These are phyloP conservation scores for Contarinia nasturtii DNA, from an alignment of 1,140 invertebrate genomes.

Conservation along the genomic window DNA sequence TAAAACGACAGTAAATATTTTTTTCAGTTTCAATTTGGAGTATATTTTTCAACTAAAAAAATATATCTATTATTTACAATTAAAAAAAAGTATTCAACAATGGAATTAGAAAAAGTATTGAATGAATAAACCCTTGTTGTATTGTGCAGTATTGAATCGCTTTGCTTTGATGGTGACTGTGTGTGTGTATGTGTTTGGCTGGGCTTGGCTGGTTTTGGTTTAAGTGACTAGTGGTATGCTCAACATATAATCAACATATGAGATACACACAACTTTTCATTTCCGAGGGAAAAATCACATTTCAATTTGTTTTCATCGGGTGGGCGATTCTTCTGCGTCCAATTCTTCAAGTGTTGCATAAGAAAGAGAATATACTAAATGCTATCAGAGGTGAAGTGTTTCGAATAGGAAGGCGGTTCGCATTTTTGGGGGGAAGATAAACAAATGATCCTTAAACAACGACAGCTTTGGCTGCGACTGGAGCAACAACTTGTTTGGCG, in stretches of 20 bases:
- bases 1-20: too few species aligned
- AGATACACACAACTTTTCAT: too few species aligned
- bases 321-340: too few species aligned
- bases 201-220: too few species aligned
- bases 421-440: not conserved
- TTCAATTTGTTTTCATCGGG: not conserved
- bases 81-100: not conserved
- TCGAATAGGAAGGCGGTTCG: not conserved
- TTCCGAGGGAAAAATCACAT: not conserved
- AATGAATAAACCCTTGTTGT: too few species aligned
- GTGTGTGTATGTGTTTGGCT: too few species aligned
- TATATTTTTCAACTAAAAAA: not conserved
- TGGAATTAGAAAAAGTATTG: not conserved
- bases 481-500: constrained; percentile 11
- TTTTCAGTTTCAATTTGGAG: too few species aligned
- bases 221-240: not conserved
- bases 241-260: too few species aligned
- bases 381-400: not conserved
- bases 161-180: not conserved
- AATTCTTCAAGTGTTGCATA: too few species aligned
- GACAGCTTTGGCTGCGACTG: constrained; percentile 7
- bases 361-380: not conserved
- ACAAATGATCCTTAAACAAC: not conserved
- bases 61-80: not conserved
- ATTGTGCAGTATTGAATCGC: not conserved